These are phyloP conservation scores for Pandion haliaetus DNA, from an alignment of 2,113 vertebrate genomes.

Conservation along the genomic window DNA sequence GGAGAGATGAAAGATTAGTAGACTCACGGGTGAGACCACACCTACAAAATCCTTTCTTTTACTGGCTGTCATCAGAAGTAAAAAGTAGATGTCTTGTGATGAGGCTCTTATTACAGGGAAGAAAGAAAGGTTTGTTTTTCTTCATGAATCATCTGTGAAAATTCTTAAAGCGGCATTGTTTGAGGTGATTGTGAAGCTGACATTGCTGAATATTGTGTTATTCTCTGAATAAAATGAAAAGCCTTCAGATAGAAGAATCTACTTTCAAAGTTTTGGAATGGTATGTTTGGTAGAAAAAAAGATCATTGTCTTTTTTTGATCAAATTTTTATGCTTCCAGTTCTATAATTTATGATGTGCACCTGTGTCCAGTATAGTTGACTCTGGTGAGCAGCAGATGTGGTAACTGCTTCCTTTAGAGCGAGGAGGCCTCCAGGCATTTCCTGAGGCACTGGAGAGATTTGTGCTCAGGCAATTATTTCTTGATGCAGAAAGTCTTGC, in stretches of 20 bases:
- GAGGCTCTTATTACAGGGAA: not conserved
- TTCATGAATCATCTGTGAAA: conserved; percentile 27
- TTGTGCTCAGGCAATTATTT: not conserved
- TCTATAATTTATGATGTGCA: not conserved
- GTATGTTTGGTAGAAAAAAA: not conserved
- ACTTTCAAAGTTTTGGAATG: not conserved
- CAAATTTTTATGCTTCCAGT: not conserved
- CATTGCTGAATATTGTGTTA: not conserved
- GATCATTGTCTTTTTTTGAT: not conserved
- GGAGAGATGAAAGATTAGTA: not conserved
- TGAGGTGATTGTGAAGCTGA: not conserved
- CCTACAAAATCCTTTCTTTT: conserved; percentile 13
- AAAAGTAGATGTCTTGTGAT: not conserved
- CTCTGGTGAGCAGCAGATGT: not conserved
- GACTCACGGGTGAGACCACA: not conserved
- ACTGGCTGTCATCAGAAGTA: not conserved
- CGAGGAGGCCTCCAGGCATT: not conserved
- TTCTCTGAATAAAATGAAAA: not conserved
- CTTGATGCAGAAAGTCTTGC: not conserved
- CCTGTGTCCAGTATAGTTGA: not conserved
- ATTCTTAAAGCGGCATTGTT: conserved; percentile 5
- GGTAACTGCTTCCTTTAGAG: not conserved
- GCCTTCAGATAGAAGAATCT: not conserved
- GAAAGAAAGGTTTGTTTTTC: conserved; percentile 1
- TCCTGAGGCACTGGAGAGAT: not conserved